Conservation (phyloP, 2,113 vertebrate genomes). For the Todiramphus chloris region DNA sequence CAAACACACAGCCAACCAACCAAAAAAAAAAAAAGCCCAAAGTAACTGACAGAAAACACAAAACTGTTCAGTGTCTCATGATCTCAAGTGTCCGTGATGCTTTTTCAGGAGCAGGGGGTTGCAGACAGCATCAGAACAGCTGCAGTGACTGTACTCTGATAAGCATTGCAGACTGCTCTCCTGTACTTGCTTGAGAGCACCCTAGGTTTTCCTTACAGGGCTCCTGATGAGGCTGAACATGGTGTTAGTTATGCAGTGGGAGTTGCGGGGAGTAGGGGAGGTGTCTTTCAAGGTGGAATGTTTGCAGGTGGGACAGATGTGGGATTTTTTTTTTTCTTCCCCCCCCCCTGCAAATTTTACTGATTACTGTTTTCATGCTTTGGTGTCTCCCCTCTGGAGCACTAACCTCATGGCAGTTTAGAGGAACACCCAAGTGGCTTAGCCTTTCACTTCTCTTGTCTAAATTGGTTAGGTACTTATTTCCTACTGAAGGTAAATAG, state of each 20-base stretch:
- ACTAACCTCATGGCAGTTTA: background rate
- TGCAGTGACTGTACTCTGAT: background rate
- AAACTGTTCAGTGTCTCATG: background rate
- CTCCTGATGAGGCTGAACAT: rapidly evolving
- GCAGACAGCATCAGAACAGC: background rate
- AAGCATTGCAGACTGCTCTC: background rate
- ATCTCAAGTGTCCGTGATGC: background rate
- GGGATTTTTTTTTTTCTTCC: background rate
- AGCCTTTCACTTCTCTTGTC: background rate
- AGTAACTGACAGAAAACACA: background rate
- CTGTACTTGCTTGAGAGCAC: background rate
- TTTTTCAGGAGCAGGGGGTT: background rate
- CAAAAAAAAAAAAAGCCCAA: no score
- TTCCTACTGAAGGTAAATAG: background rate
- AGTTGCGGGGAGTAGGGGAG: background rate
- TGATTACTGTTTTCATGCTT: slow-evolving; percentile 39
- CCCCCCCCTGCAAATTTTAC: background rate
- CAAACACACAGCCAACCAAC: background rate
- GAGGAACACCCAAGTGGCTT: background rate
- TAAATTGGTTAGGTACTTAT: background rate
- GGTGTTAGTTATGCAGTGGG: background rate
- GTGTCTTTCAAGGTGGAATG: background rate
- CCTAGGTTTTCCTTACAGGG: background rate
- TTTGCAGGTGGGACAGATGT: slow-evolving; percentile 29
- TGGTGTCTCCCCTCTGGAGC: background rate